Evolutionary conservation across 2,113 vertebrate genomes (phyloP), one percentile per base, ranked within the genome.

Genomic region (Dipodomys ordii): DNA sequence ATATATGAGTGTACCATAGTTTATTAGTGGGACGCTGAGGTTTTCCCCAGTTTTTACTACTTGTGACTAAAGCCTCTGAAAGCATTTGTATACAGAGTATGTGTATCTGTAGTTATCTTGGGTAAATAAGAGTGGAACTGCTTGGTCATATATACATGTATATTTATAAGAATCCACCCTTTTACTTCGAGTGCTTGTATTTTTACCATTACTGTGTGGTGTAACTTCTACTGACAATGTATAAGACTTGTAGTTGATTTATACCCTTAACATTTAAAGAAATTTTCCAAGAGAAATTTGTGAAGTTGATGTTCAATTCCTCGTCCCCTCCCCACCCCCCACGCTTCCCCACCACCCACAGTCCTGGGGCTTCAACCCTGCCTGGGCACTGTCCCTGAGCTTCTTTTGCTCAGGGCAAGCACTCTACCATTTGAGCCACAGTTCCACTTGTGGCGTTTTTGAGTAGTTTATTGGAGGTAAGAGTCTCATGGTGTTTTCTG

Each of bases 1-100:
- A 15, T 35, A 15, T 35, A 18, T 72, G 32, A 20, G 28, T 74
- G 65, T 69, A 68, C 6, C n/a, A 64, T 25, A 67, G 68, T 69
- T 85, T 23, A 84, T 11, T 30, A 49, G 11, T 67, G 84, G 69
- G n/a, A 81, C 6, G 60, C 78, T 71, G 44, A 71, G 67, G 10
- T 82, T 62, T 27, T 77, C 83, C 28, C 7, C 30, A 72, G 35
- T 65, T 88, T 89, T 86, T 73, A 57, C 44, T 13, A 78, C 90
- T 83, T 93, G 77, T 86, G n/a, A 90, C 28, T 73, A 73, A 87
- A 80, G 77, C 35, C 18, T 25, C 9, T 35, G 27, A 83, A 82
- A 74, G 83, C 13, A 72, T 67, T 86, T 39, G 46, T 19, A 3
- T 39, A 2, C 2, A 69, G 49, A 6, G 39, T 83, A 8, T 68